These are phyloP conservation scores for Litocranius walleri DNA, from an alignment of 2,113 vertebrate species.

Conservation along the genomic window DNA sequence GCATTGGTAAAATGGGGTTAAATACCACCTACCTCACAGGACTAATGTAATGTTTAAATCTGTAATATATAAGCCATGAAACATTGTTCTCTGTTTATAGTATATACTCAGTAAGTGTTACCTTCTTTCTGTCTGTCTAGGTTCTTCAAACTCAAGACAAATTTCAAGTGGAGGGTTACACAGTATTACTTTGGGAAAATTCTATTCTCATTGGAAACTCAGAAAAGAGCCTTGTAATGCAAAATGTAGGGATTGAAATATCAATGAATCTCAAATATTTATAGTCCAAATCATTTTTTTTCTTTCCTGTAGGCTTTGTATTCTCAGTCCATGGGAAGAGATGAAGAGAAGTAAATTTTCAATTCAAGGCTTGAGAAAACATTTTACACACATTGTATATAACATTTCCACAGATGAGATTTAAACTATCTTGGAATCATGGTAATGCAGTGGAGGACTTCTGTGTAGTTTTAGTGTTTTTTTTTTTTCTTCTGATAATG, in stretches of 20 bases:
- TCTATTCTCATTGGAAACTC: slow-evolving; percentile 5
- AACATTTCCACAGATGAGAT: neutral
- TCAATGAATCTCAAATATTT: neutral
- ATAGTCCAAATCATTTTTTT: neutral
- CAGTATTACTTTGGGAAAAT: neutral
- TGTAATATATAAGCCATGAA: neutral
- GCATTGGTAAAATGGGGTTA: neutral
- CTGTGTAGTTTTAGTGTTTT: neutral
- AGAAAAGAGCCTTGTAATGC: neutral
- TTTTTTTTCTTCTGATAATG: neutral
- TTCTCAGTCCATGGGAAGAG: neutral
- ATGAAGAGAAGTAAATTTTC: slow-evolving; percentile 25
- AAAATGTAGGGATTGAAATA: slow-evolving; percentile 25
- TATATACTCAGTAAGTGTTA: neutral
- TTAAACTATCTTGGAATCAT: neutral
- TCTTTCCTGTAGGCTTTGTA: neutral
- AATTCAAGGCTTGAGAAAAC: neutral
- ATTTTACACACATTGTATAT: slow-evolving; percentile 10
- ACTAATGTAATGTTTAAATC: neutral
- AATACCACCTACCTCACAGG: neutral
- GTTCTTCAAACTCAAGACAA: neutral
- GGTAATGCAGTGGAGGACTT: neutral
- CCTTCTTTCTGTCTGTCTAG: neutral
- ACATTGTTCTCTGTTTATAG: neutral
- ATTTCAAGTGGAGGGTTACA: neutral